Percentiles rank a stretch among this genome's conserved stretches.
Evolutionary conservation across 2,797 vertebrate genomes (phyloP).

Genomic region (Danio aesculapii): DNA sequence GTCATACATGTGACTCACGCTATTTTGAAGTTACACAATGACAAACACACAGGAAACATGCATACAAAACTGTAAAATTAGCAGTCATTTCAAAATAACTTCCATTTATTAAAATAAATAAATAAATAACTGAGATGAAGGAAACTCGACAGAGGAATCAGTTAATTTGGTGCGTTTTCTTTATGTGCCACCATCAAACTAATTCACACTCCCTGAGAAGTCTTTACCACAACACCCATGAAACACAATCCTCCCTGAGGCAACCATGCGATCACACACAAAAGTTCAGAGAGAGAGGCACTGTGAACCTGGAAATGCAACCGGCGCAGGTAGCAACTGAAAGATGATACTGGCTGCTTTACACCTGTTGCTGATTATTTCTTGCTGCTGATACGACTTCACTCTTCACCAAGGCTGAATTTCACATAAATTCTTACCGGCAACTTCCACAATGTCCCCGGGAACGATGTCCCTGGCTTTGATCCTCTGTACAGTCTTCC

Average conservation of each 20-base stretch:
- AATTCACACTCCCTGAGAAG: not conserved
- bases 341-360: slow-evolving; percentile 7
- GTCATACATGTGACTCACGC: not conserved
- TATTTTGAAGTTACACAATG: not conserved
- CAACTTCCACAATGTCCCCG: slow-evolving; percentile 97
- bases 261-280: slow-evolving; percentile 12
- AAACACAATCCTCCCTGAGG: not conserved
- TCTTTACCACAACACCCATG: not conserved
- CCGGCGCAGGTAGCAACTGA: slow-evolving; percentile 22
- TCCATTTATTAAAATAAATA: not conserved
- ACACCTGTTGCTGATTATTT: slow-evolving; percentile 11
- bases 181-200: not conserved
- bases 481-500: slow-evolving; percentile 97
- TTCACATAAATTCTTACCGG: slow-evolving; percentile 81
- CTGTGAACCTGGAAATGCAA: slow-evolving; percentile 34
- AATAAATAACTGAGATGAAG: not conserved
- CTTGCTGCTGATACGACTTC: not conserved
- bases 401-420: not conserved
- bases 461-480: slow-evolving; percentile 97
- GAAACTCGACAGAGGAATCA: not conserved
- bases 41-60: not conserved
- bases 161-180: no score
- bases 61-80: not conserved
- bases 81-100: not conserved
- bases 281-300: slow-evolving; percentile 34